These are phyloP conservation scores for Panagrolaimus sp. DNA, from an alignment of 1,140 invertebrate species.

Conservation along the genomic window DNA sequence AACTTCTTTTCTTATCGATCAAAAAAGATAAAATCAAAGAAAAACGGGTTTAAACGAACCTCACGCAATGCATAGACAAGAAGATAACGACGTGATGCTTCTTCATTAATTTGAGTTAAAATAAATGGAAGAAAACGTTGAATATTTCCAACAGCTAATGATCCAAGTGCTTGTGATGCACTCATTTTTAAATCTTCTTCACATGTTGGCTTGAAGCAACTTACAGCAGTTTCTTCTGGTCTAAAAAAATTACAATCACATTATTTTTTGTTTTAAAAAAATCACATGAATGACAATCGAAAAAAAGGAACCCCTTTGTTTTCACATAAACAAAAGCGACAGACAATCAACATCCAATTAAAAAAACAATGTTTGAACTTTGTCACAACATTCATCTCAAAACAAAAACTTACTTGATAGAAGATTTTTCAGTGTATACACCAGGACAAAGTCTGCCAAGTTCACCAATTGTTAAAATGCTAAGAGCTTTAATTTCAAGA, in stretches of 20 bases:
- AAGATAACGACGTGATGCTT: slow-evolving; percentile 88
- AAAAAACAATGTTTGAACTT: neutral
- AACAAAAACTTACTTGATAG: slow-evolving; percentile 62
- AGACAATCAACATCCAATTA: no score
- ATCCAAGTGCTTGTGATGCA: slow-evolving; percentile 86
- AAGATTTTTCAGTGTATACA: slow-evolving; percentile 30
- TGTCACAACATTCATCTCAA: no score
- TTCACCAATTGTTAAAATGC: slow-evolving; percentile 85
- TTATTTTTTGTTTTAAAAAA: slow-evolving; percentile 4
- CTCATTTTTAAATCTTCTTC: slow-evolving; percentile 75
- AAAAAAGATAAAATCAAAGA: neutral
- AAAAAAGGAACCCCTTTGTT: slow-evolving; percentile 3
- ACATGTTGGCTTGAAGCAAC: slow-evolving; percentile 61
- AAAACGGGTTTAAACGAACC: slow-evolving; percentile 62
- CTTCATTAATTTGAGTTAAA: slow-evolving; percentile 81
- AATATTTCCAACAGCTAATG: slow-evolving; percentile 82
- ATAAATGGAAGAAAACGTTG: slow-evolving; percentile 88
- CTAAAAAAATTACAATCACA: slow-evolving; percentile 26
- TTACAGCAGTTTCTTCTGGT: slow-evolving; percentile 37
- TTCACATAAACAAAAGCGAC: neutral
- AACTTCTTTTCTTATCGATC: neutral
- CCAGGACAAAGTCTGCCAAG: slow-evolving; percentile 69
- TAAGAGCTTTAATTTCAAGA: slow-evolving; percentile 71
- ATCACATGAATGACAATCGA: neutral
- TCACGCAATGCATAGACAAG: slow-evolving; percentile 93